Conservation (phyloP, 2,797 vertebrate genomes). For the Leptoclinus maculatus region DNA sequence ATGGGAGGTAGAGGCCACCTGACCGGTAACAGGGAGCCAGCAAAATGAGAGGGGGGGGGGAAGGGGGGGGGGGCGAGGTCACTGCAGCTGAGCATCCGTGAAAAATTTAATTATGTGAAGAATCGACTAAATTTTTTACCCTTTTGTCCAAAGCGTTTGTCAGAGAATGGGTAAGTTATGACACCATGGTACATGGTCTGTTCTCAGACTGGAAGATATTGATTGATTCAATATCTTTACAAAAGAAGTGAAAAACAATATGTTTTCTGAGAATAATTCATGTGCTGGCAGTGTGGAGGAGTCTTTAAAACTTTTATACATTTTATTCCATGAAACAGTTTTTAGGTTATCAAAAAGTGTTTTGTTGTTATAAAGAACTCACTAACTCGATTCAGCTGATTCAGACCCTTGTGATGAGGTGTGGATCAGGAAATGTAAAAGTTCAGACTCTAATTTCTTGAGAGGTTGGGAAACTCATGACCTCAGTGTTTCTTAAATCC, state of each 20-base stretch:
- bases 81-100: not conserved
- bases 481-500: not conserved
- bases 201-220: not conserved
- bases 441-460: not conserved
- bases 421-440: not conserved
- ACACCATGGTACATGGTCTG: not conserved
- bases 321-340: not conserved
- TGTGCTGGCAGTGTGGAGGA: constrained; percentile 2
- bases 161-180: not conserved
- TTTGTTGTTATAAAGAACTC: not conserved
- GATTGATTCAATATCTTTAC: not conserved
- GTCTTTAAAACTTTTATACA: not conserved
- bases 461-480: not conserved
- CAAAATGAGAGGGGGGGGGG: not conserved
- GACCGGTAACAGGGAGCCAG: constrained; percentile 6
- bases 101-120: constrained; percentile 11
- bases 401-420: not conserved
- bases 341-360: not conserved
- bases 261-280: not conserved
- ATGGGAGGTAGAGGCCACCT: constrained; percentile 41
- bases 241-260: not conserved
- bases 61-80: constrained; percentile 12
- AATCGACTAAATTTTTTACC: not conserved
- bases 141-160: not conserved
- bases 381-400: not conserved